A percentile compares a stretch with the other conserved stretches of the same genome.
Evolutionary conservation across 1,140 invertebrate species (phyloP).

Genomic region (Trichoplusia ni): DNA sequence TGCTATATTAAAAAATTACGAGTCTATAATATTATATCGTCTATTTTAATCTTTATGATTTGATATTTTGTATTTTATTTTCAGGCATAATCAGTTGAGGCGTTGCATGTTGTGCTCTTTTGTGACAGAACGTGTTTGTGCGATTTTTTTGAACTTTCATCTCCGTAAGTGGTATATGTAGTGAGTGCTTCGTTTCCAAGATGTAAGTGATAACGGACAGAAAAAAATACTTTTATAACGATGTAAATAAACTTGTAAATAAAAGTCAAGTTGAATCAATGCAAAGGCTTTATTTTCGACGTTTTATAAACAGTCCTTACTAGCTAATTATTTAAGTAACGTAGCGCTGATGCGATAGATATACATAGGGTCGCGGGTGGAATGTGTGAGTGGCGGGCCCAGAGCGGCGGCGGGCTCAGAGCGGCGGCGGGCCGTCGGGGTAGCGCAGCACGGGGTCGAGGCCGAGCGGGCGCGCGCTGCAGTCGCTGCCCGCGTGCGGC

Average conservation of each 20-base stretch:
- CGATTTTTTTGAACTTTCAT: no score
- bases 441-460: slow-evolving; percentile 94
- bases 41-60: no score
- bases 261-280: slow-evolving; percentile 55
- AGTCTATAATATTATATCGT: no score
- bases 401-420: slow-evolving; percentile 80
- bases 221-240: no score
- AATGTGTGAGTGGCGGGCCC: background rate
- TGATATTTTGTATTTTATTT: no score
- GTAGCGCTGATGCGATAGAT: slow-evolving; percentile 64
- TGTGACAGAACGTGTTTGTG: no score
- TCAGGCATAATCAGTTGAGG: no score
- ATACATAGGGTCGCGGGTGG: background rate
- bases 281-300: slow-evolving; percentile 75
- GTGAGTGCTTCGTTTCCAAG: no score
- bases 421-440: slow-evolving; percentile 93
- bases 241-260: slow-evolving; percentile 10
- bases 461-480: slow-evolving; percentile 90
- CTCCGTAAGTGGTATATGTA: no score
- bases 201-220: no score
- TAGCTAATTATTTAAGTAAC: slow-evolving; percentile 76
- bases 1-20: no score
- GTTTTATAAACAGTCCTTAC: slow-evolving; percentile 73
- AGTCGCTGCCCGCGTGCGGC: slow-evolving; percentile 91
- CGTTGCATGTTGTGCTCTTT: no score